Percentiles rank a stretch among this genome's conserved stretches.
Evolutionary conservation across 2,888 invertebrate genomes (phyloP).

Genomic region (Octonoba sinensis): DNA sequence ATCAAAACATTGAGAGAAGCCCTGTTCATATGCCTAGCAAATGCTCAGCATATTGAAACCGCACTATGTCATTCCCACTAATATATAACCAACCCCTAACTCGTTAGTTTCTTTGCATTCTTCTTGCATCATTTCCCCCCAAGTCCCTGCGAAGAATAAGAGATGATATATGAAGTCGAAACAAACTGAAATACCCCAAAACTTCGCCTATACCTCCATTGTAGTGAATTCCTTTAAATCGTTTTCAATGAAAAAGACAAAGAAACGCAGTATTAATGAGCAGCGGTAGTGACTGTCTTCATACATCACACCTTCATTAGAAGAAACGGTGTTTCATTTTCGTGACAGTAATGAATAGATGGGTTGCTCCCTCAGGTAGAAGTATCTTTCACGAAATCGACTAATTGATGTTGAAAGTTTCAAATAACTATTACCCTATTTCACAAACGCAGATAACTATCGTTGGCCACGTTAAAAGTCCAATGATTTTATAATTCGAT

Average conservation of each 20-base stretch:
- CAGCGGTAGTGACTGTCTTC: constrained; percentile 25
- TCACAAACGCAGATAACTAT: background rate
- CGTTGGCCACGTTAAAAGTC: too few relatives aligned
- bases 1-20: too few relatives aligned
- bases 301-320: constrained; percentile 54
- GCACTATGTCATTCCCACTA: too few relatives aligned
- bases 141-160: background rate
- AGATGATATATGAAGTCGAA: constrained; percentile 40
- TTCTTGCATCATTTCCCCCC: too few relatives aligned
- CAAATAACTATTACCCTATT: constrained; percentile 41
- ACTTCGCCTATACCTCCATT: constrained; percentile 43
- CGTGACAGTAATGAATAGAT: constrained; percentile 45
- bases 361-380: constrained; percentile 3
- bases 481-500: too few relatives aligned
- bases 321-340: constrained; percentile 51
- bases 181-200: constrained; percentile 23
- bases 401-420: constrained; percentile 50
- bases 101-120: too few relatives aligned
- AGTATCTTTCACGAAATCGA: constrained; percentile 17
- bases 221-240: constrained; percentile 50
- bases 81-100: too few relatives aligned
- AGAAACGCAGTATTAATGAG: constrained; percentile 52
- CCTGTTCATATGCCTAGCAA: too few relatives aligned
- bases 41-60: too few relatives aligned
- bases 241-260: constrained; percentile 33